Base-by-base conservation (phyloP, 2,888 invertebrate species). In the Antheraea yamamai region DNA sequence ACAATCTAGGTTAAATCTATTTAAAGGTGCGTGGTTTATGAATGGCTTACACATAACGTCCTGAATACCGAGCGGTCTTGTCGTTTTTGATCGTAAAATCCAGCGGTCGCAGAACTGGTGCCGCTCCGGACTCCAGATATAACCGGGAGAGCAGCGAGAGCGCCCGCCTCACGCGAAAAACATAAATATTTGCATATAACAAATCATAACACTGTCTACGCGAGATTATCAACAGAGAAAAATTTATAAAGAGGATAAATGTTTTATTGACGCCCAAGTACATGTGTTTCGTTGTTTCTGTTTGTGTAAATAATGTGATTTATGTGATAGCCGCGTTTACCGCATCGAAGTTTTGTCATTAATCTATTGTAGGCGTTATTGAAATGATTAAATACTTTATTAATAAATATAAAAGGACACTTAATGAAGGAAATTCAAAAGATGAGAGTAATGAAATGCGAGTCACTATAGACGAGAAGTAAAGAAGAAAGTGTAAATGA, bases 41-140 rank as follows among this genome's bases (percentile, higher is more conserved):
- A 76, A 76, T 76, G 73, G 76, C 47, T 68, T 51, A 61, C 66
- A 73, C 47, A 47, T 73, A 70, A 47, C 72, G 73, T 64, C 73
- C 61, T 23, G 58, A 70, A 55, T 78, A 76, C 77, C 75, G 72
- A 72, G 71, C 68, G 77, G 64, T 66, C 14, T 66, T 66, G 6
- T 66, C 64, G 64, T 79, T 79, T 84, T 83, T 85, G 86, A 85
- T 88, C 87, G 83, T 88, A 87, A 87, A 84, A 82, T 81, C 76
- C 76, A 75, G 76, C 79, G 80, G 76, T 83, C 75, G 81, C 81
- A 83, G 84, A 85, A 81, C 83, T 79, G 76, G 77, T 77, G 78
- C 78, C 26, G 61, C 10, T 58, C 26, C 74, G 73, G 72, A 75
- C 70, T 78, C 83, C 87, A 82, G 84, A 87, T 83, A 66, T 80